Conservation (phyloP, 2,113 vertebrate genomes). For the Tupaia chinensis region DNA sequence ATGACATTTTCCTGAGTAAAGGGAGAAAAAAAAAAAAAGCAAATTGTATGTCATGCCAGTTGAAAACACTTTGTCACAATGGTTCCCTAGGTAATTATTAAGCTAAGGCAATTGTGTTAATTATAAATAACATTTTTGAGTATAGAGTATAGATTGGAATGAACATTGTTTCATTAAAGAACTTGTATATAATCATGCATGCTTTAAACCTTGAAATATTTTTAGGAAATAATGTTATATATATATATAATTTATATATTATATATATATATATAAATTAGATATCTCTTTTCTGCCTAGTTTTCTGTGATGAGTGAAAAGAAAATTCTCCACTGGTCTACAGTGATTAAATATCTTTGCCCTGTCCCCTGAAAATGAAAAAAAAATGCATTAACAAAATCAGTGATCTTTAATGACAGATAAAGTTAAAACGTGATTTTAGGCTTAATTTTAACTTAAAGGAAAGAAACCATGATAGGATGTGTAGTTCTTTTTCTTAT, state of each 20-base stretch:
- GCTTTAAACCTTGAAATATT: constrained; percentile 53
- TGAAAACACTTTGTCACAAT: constrained; percentile 49
- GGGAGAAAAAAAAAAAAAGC: background rate
- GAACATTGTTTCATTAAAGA: background rate
- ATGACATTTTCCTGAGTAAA: constrained; percentile 44
- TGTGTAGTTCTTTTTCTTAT: background rate
- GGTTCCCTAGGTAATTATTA: constrained; percentile 58
- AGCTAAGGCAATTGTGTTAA: background rate
- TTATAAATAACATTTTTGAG: constrained; percentile 18
- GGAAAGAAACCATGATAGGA: too few species aligned
- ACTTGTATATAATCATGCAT: background rate
- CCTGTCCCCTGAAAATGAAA: too few species aligned
- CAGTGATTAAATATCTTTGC: background rate
- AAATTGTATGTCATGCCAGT: constrained; percentile 13
- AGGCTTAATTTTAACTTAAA: background rate
- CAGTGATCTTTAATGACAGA: constrained; percentile 35
- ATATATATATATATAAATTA: background rate
- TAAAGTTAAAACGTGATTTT: constrained; percentile 25
- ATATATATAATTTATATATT: too few species aligned
- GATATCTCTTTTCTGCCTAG: background rate
- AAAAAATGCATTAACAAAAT: background rate
- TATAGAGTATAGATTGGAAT: background rate
- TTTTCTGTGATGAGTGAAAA: constrained; percentile 52
- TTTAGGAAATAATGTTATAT: background rate
- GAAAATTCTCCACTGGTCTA: background rate